Base-by-base conservation (phyloP, 2,113 vertebrate species). In the Coryphaenoides rupestris region DNA sequence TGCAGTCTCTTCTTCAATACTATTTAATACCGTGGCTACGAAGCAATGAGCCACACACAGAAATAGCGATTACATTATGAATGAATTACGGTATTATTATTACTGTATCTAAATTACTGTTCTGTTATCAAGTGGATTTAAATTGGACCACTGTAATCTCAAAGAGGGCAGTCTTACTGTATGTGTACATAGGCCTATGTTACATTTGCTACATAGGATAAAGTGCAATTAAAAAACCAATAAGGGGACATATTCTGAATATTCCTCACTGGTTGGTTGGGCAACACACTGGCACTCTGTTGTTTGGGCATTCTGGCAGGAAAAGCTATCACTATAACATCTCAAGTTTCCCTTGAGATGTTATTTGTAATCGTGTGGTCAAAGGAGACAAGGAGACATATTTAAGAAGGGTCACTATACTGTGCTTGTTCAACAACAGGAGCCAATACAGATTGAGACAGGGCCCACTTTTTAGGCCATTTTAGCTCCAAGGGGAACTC, bases 211-310 rank as follows among this genome's bases (percentile, higher is more conserved):
- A 33, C 28, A 33, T 33, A 49, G 45, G 52, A 64, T 87, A 89
- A 88, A 90, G 87, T 88, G 86, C 82, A 54, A 19, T 79, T 22
- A 76, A 40, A 69, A 60, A 72, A 65, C 75, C 63, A 14, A 49
- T 53, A 69, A 67, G 54, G n/a, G 54, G 59, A 40, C 33, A 40
- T 7, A 40, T 40, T 40, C 33, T 40, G 33, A 40, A 40, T 40
- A 12, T 7, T 40, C 6, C 13, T 40, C 33, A 7, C 9, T 9
- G 2, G 9, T 9, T 40, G 33, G 33, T 9, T 40, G 33, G 33
- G 33, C 33, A 40, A 40, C 33, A 40, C 6, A 54, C 52, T 12
- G 21, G 3, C n/a, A 21, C 52, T 21, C 9, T 54, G 52, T 19
- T 54, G n/a, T 10, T 19, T 54, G 52, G 19, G 19, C 6, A n/a